These are phyloP conservation scores for Crioceris asparagi DNA, from an alignment of 2,888 invertebrate species.

Conservation along the genomic window DNA sequence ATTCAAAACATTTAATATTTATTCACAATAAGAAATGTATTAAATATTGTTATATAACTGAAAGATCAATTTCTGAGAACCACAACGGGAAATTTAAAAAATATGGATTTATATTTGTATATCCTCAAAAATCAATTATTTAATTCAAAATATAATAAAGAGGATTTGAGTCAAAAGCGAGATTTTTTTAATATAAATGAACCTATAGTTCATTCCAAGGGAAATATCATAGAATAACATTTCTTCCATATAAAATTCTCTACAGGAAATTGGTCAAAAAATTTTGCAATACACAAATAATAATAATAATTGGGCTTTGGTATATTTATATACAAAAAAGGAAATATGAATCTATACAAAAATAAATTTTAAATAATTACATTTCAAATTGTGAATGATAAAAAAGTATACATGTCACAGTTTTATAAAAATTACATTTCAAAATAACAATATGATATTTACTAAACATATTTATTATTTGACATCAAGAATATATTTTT, in stretches of 20 bases:
- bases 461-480: slow-evolving; percentile 18
- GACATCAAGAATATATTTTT: slow-evolving; percentile 16
- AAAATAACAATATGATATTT: slow-evolving; percentile 23
- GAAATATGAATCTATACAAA: slow-evolving; percentile 19
- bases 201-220: too few species aligned
- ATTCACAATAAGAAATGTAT: too few species aligned
- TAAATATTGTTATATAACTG: too few species aligned
- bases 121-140: too few species aligned
- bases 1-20: slow-evolving; percentile 1
- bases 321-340: slow-evolving; percentile 15
- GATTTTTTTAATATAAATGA: too few species aligned
- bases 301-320: slow-evolving; percentile 17
- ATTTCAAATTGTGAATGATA: slow-evolving; percentile 25
- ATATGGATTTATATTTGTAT: too few species aligned
- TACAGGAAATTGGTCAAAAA: slow-evolving; percentile 34
- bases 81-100: too few species aligned
- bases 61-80: too few species aligned
- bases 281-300: slow-evolving; percentile 34
- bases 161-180: too few species aligned
- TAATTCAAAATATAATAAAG: too few species aligned
- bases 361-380: slow-evolving; percentile 26
- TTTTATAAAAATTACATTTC: slow-evolving; percentile 22
- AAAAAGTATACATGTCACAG: slow-evolving; percentile 21
- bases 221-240: too few species aligned
- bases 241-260: too few species aligned